Conservation (phyloP, 2,797 vertebrate genomes). For the Prionace glauca region DNA sequence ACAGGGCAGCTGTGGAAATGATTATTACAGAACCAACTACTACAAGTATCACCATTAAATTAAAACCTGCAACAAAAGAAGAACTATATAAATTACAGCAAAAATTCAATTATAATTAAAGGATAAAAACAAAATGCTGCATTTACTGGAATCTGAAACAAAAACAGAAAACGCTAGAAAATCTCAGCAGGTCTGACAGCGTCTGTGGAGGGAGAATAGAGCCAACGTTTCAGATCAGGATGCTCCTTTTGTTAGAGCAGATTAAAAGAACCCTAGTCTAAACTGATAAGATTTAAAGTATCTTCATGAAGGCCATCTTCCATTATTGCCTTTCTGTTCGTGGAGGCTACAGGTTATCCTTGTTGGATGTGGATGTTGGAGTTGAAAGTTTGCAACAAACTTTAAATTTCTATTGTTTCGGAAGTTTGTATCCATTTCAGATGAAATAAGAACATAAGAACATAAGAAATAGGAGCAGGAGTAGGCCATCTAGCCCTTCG, state of each 20-base stretch:
- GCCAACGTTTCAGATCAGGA: too few relatives aligned
- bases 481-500: too few relatives aligned
- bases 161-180: too few relatives aligned
- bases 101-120: neutral
- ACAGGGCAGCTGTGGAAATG: constrained; percentile 62
- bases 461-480: too few relatives aligned
- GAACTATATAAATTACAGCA: neutral
- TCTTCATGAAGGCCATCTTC: neutral
- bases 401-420: neutral
- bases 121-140: too few relatives aligned
- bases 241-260: too few relatives aligned
- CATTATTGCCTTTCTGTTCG: neutral
- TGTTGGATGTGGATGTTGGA: too few relatives aligned
- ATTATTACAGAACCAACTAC: constrained; percentile 60
- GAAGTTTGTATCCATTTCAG: neutral
- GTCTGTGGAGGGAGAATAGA: too few relatives aligned
- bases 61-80: constrained; percentile 54
- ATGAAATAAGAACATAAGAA: too few relatives aligned
- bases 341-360: neutral
- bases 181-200: too few relatives aligned
- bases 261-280: neutral
- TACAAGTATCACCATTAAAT: constrained; percentile 64
- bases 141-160: too few relatives aligned
- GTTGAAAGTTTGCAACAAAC: neutral
- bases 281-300: neutral